phyloP scores from a whole-genome alignment of 2,113 vertebrate genomes.

The Pangasianodon hypophthalmus region DNA sequence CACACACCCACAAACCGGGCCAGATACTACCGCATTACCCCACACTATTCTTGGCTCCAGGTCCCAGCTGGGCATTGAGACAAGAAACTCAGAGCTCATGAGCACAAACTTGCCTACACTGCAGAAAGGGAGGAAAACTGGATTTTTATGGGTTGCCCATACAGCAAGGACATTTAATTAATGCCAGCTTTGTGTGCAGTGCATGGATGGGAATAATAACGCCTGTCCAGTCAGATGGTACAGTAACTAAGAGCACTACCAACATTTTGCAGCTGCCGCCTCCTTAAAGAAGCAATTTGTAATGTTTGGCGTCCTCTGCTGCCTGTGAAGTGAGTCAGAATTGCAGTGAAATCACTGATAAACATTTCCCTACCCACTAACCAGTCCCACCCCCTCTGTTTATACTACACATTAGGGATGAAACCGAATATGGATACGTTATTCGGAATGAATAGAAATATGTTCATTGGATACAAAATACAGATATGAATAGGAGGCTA shows the following conservation, averaged over 20 bases:
- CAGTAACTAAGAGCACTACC: not conserved
- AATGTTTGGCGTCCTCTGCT: not conserved
- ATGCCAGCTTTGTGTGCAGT: not conserved
- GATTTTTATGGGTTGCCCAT: slow-evolving; percentile 24
- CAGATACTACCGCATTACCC: slow-evolving; percentile 42
- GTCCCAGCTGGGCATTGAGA: slow-evolving; percentile 21
- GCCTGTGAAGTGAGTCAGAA: not conserved
- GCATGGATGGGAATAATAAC: not conserved
- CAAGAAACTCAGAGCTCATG: slow-evolving; percentile 10
- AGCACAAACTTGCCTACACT: slow-evolving; percentile 10
- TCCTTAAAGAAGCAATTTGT: not conserved
- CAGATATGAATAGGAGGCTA: not conserved
- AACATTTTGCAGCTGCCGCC: not conserved
- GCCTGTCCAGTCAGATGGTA: not conserved
- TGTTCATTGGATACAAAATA: not conserved
- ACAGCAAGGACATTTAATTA: slow-evolving; percentile 28
- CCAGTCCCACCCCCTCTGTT: not conserved
- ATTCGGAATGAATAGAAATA: not conserved
- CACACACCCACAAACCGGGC: slow-evolving; percentile 12
- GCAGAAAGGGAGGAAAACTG: slow-evolving; percentile 16
- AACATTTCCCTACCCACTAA: not conserved
- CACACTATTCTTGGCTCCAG: slow-evolving; percentile 18
- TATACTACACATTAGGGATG: not conserved
- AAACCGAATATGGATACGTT: not conserved
- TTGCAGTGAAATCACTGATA: not conserved